These are phyloP conservation scores for Eupleurogrammus muticus DNA, from an alignment of 2,797 vertebrate species.

Conservation along the genomic window DNA sequence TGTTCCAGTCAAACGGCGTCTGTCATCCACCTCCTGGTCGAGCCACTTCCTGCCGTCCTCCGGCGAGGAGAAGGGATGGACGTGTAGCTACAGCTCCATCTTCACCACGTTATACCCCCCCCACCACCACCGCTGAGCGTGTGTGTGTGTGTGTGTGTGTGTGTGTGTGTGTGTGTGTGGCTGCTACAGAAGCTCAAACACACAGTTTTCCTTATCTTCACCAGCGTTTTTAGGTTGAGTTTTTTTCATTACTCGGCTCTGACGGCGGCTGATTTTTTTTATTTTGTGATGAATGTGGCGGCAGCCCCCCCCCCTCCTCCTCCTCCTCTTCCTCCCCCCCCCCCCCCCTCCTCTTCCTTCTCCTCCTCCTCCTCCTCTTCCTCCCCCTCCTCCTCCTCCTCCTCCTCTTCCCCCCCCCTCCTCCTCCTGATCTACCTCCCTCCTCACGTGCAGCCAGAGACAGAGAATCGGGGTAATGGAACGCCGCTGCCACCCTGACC, in stretches of 20 bases:
- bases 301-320: no score
- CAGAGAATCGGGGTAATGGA: constrained; percentile 61
- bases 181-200: constrained; percentile 18
- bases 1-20: constrained; percentile 67
- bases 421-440: constrained; percentile 11
- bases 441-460: constrained; percentile 25
- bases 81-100: constrained; percentile 42
- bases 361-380: constrained; percentile 7
- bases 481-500: constrained; percentile 51
- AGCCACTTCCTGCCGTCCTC: constrained; percentile 56
- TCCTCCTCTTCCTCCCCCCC: constrained; percentile 20
- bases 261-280: constrained; percentile 38
- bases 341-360: no score
- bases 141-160: neutral
- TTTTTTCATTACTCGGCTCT: constrained; percentile 40
- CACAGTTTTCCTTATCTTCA: constrained; percentile 2
- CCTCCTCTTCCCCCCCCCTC: constrained; percentile 6
- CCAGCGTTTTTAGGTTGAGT: constrained; percentile 24
- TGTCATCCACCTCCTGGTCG: constrained; percentile 65
- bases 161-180: neutral
- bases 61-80: constrained; percentile 39
- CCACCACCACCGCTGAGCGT: neutral
- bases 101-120: constrained; percentile 42
- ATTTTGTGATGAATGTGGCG: constrained; percentile 42
- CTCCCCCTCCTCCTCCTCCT: constrained; percentile 14